A percentile compares a stretch with the other conserved stretches of the same genome.
Evolutionary conservation across 2,888 invertebrate species (phyloP).

Genomic region (Pseudococcus jackbeardsleyi): DNA sequence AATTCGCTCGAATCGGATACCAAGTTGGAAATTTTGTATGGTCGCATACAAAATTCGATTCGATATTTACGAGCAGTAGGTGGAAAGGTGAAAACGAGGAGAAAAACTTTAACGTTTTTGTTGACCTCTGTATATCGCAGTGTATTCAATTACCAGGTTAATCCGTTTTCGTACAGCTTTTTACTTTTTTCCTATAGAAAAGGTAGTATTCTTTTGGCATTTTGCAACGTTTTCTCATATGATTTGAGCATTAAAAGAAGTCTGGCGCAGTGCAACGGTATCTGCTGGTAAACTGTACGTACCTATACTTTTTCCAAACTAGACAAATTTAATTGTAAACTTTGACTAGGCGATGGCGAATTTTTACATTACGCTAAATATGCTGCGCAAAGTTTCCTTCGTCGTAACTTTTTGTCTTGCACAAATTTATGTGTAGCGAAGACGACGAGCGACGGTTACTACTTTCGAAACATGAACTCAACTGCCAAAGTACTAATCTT

Average conservation of each 20-base stretch:
- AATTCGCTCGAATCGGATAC: neutral
- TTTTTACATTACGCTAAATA: conserved; percentile 46
- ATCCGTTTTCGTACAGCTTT: conserved; percentile 4
- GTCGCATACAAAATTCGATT: no score
- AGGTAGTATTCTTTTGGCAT: neutral
- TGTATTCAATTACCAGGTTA: neutral
- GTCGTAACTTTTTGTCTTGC: conserved; percentile 26
- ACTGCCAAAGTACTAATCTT: conserved; percentile 49
- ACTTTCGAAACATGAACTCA: conserved; percentile 34
- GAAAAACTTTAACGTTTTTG: no score
- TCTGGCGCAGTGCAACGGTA: no score
- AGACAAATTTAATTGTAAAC: conserved; percentile 33
- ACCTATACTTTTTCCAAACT: neutral
- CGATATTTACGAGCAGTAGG: no score
- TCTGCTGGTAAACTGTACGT: neutral
- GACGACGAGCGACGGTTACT: neutral
- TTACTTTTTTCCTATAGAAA: neutral
- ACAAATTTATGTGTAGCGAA: conserved; percentile 16
- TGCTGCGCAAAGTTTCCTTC: conserved; percentile 24
- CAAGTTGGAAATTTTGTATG: neutral
- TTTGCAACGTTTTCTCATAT: conserved; percentile 3
- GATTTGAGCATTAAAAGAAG: neutral
- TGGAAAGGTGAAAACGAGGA: no score
- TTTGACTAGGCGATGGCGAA: neutral
- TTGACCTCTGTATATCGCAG: no score